Conservation (phyloP, 2,888 invertebrate species). For the Hemicrepidius hirtus region DNA sequence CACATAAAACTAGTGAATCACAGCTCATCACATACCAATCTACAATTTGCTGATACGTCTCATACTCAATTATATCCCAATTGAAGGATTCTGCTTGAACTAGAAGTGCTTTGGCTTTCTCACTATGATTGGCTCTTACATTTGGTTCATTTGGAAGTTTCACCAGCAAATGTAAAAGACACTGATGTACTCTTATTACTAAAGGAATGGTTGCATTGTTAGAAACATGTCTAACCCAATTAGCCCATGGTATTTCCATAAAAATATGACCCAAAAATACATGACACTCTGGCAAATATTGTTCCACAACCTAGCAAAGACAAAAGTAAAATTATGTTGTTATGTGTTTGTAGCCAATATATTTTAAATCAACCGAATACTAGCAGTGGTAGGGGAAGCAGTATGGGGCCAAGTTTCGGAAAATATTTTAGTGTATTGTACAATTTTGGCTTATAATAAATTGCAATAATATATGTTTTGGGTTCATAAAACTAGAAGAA, state of each 20-base stretch:
- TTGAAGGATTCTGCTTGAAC: constrained; percentile 78
- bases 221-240: constrained; percentile 75
- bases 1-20: constrained; percentile 81
- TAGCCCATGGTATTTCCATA: constrained; percentile 79
- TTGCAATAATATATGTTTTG: too few species aligned
- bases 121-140: constrained; percentile 76
- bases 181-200: constrained; percentile 74
- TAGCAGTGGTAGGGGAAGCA: too few species aligned
- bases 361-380: too few species aligned
- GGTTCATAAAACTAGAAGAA: too few species aligned
- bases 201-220: constrained; percentile 69
- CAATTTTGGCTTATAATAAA: too few species aligned
- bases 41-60: constrained; percentile 78
- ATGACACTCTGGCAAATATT: constrained; percentile 82
- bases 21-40: constrained; percentile 86
- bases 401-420: too few species aligned
- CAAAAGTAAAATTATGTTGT: too few species aligned
- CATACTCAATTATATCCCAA: constrained; percentile 79
- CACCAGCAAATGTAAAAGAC: constrained; percentile 80
- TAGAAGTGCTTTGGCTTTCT: constrained; percentile 70
- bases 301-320: constrained; percentile 74
- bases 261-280: constrained; percentile 83
- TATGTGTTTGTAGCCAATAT: too few species aligned
- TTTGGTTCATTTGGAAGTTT: constrained; percentile 84
- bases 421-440: too few species aligned